Evolutionary conservation across 2,888 invertebrate species (phyloP).

Genomic region (Clitarchus hookeri): DNA sequence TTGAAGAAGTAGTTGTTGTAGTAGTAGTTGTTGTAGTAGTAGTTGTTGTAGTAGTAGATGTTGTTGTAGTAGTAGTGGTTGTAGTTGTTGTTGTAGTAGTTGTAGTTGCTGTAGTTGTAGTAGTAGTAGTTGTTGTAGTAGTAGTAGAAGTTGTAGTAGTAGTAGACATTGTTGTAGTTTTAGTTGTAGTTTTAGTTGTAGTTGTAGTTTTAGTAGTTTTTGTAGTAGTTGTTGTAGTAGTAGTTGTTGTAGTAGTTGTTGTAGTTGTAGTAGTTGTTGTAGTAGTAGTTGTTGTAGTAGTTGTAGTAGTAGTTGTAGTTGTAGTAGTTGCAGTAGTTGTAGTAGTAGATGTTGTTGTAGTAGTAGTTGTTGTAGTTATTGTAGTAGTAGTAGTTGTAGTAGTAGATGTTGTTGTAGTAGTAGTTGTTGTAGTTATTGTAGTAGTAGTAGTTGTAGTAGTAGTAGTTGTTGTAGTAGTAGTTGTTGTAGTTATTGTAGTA

Average conservation of each 20-base stretch:
- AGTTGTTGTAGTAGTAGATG: neutral
- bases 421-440: conserved; percentile 24
- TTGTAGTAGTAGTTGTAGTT: neutral
- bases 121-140: conserved; percentile 23
- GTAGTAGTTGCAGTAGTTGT: neutral
- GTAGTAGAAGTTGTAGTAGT: conserved; percentile 18
- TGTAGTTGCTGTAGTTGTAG: conserved; percentile 1
- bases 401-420: conserved; percentile 7
- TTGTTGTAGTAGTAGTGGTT: conserved; percentile 10
- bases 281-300: neutral
- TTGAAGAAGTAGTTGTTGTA: neutral
- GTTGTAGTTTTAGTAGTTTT: neutral
- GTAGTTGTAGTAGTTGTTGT: neutral
- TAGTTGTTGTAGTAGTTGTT: neutral
- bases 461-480: conserved; percentile 17
- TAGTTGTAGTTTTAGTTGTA: neutral
- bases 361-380: neutral
- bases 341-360: neutral
- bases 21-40: neutral
- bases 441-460: conserved; percentile 28
- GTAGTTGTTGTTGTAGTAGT: conserved; percentile 23
- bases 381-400: conserved; percentile 17
- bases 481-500: conserved; percentile 4
- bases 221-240: neutral
- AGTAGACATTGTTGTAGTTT: neutral